Evolutionary conservation across 23 tunicate genomes (phyloP).

Genomic region (Pegea sp.): DNA sequence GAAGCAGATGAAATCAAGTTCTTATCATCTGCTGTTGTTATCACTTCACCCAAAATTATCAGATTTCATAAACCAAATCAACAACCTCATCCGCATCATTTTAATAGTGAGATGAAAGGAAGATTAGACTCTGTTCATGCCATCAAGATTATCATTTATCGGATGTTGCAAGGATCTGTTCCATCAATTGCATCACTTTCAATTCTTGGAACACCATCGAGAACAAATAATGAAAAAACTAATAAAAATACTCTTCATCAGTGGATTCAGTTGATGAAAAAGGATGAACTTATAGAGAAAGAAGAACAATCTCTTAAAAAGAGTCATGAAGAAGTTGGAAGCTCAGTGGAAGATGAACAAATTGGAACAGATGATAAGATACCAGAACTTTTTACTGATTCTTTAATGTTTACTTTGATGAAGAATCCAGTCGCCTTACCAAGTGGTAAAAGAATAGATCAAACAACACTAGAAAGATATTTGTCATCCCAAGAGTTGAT

Average conservation of each 20-base stretch:
- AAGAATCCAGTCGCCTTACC: slow-evolving; percentile 46
- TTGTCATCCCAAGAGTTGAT: slow-evolving; percentile 28
- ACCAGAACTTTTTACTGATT: slow-evolving; percentile 33
- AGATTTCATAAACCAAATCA: background rate
- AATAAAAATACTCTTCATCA: background rate
- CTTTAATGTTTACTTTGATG: slow-evolving; percentile 27
- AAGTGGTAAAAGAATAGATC: slow-evolving; percentile 60
- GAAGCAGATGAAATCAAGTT: background rate
- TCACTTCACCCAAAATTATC: background rate
- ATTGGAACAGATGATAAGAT: background rate
- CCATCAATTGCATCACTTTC: slow-evolving; percentile 20
- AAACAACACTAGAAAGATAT: slow-evolving; percentile 45
- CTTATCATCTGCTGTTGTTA: background rate
- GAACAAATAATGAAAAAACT: slow-evolving; percentile 2
- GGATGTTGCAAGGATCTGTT: slow-evolving; percentile 53
- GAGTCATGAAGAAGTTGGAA: background rate
- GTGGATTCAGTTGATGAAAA: too few species aligned
- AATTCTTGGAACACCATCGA: slow-evolving; percentile 34
- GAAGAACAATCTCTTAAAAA: background rate
- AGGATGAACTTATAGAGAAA: too few species aligned
- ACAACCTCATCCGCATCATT: background rate
- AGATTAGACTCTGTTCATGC: slow-evolving; percentile 13
- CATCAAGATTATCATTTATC: slow-evolving; percentile 16
- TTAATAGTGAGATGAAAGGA: slow-evolving; percentile 7
- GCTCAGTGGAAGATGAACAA: background rate